A percentile compares a stretch with the other conserved stretches of the same genome.
Evolutionary conservation across 2,888 invertebrate species (phyloP).

Genomic region (Flabesymbios commensalis): DNA sequence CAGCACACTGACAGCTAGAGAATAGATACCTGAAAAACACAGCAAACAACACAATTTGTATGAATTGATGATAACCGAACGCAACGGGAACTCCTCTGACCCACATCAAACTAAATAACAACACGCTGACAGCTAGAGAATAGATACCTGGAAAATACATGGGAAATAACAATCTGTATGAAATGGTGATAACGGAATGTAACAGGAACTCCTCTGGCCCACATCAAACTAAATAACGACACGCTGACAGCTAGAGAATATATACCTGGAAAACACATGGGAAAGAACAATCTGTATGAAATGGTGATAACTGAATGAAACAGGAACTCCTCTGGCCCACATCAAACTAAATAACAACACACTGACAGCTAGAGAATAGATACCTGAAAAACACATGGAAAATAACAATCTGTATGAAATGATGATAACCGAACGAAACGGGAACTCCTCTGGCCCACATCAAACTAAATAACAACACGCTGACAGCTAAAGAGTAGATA

Average conservation of each 20-base stretch:
- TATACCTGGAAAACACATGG: conserved; percentile 48
- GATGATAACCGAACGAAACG: no score
- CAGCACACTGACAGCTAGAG: conserved; percentile 45
- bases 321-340: conserved; percentile 44
- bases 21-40: conserved; percentile 49
- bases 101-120: conserved; percentile 41
- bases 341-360: conserved; percentile 42
- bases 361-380: conserved; percentile 47
- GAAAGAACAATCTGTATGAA: conserved; percentile 66
- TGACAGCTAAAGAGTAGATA: no score
- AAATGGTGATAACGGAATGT: conserved; percentile 64
- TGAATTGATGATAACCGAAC: conserved; percentile 64
- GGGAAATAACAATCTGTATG: conserved; percentile 64
- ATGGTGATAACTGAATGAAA: conserved; percentile 62
- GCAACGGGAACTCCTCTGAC: conserved; percentile 46
- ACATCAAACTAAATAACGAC: conserved; percentile 40
- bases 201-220: conserved; percentile 45
- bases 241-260: conserved; percentile 47
- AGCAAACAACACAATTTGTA: conserved; percentile 63
- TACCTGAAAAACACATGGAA: conserved; percentile 45
- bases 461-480: no score
- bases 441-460: no score
- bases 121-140: conserved; percentile 45
- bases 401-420: neutral
- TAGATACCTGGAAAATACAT: conserved; percentile 48